Conservation (phyloP, 2,797 vertebrate species). For the Enteromius anoplus region DNA sequence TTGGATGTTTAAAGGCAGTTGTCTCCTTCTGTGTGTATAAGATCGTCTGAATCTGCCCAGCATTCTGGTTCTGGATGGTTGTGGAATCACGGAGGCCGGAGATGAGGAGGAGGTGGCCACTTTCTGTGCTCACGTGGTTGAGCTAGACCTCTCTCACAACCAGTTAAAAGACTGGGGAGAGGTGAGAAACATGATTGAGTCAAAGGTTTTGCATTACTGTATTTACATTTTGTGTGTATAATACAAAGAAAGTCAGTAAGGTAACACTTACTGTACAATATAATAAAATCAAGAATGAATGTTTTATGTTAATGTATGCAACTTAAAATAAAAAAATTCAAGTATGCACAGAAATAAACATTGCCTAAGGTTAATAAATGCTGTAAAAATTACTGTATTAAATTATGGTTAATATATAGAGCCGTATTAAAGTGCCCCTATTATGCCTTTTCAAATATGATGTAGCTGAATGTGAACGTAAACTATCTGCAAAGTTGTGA, state of each 20-base stretch:
- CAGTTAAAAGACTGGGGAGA: slow-evolving; percentile 93
- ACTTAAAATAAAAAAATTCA: neutral
- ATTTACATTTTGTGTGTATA: neutral
- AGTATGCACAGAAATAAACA: neutral
- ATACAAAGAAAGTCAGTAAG: neutral
- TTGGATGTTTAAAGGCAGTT: neutral
- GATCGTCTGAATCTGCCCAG: slow-evolving; percentile 93
- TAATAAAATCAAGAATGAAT: too few relatives aligned
- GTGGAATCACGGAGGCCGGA: slow-evolving; percentile 91
- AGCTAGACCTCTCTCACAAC: slow-evolving; percentile 95
- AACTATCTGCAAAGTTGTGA: too few relatives aligned
- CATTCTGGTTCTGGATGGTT: slow-evolving; percentile 88
- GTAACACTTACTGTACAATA: neutral
- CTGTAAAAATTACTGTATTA: neutral
- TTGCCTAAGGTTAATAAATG: neutral
- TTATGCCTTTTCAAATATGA: too few relatives aligned
- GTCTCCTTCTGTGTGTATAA: slow-evolving; percentile 63
- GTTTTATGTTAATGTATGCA: neutral
- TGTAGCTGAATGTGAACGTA: too few relatives aligned
- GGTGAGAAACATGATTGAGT: slow-evolving; percentile 70
- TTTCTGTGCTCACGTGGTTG: slow-evolving; percentile 92
- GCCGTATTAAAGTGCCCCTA: too few relatives aligned
- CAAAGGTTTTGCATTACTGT: neutral
- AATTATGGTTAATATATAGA: neutral
- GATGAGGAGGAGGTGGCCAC: slow-evolving; percentile 87